phyloP scores from a whole-genome alignment of 2,113 vertebrate genomes.

The Tychaedon coryphoeus region DNA sequence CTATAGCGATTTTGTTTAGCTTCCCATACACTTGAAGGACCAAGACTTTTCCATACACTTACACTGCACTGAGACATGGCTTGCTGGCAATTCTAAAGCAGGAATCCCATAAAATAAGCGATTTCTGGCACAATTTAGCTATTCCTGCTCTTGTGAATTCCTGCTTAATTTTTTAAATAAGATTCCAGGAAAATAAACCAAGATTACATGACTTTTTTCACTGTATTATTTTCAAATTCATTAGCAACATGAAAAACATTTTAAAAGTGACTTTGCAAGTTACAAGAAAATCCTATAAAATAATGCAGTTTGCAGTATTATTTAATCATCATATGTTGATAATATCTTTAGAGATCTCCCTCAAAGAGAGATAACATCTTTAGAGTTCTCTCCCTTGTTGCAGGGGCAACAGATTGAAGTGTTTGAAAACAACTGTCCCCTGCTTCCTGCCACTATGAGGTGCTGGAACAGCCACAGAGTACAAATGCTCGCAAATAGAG shows the following conservation, averaged over 20 bases:
- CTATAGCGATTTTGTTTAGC: neutral
- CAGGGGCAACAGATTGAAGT: neutral
- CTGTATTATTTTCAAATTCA: neutral
- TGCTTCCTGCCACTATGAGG: neutral
- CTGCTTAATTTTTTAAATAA: neutral
- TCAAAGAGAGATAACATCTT: neutral
- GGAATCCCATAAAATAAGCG: neutral
- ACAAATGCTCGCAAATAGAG: neutral
- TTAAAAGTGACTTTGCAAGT: neutral
- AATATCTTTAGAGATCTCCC: neutral
- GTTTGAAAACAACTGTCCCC: neutral
- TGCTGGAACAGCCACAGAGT: neutral
- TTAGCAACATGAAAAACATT: neutral
- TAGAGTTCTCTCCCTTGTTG: neutral
- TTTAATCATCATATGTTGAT: neutral
- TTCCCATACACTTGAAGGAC: neutral
- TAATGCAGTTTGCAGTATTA: neutral
- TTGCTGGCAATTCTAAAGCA: neutral
- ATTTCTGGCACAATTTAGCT: neutral
- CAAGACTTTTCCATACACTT: neutral
- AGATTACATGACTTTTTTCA: neutral
- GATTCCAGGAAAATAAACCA: neutral
- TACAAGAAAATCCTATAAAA: neutral
- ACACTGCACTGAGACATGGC: neutral
- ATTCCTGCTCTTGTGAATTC: neutral